Evolutionary conservation across 2,797 vertebrate genomes (phyloP).

Genomic region (Capromys pilorides): DNA sequence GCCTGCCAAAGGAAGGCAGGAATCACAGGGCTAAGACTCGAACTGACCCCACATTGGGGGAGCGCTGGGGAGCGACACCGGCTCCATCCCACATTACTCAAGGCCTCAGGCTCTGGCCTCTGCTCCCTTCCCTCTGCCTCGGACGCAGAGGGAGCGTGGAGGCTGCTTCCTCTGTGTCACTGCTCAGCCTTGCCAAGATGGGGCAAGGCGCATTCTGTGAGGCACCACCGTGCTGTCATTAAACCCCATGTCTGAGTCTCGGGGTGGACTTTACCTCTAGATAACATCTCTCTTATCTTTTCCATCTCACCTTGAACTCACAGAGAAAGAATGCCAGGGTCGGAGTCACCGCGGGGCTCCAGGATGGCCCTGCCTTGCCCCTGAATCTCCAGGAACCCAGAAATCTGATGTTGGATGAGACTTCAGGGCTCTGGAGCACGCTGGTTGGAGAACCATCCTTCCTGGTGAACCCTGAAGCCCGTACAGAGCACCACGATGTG

Average conservation of each 20-base stretch:
- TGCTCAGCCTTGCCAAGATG: background rate
- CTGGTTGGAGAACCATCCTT: background rate
- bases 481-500: no score
- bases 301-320: background rate
- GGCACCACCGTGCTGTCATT: rapidly evolving
- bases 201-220: background rate
- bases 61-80: rapidly evolving
- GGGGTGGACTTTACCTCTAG: background rate
- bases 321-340: background rate
- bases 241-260: background rate
- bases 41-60: background rate
- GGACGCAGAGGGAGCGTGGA: background rate
- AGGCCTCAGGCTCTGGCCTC: background rate
- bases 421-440: background rate
- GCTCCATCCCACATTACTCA: rapidly evolving
- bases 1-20: background rate
- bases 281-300: background rate
- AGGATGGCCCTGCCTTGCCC: background rate
- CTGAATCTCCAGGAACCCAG: background rate
- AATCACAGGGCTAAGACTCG: no score
- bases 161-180: background rate
- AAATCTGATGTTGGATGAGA: background rate
- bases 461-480: background rate
- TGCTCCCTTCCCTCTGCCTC: background rate
- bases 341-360: background rate